A percentile compares a stretch with the other conserved stretches of the same genome.
phyloP scores from a whole-genome alignment of 2,888 invertebrate species.

The Hypsopygia costalis region DNA sequence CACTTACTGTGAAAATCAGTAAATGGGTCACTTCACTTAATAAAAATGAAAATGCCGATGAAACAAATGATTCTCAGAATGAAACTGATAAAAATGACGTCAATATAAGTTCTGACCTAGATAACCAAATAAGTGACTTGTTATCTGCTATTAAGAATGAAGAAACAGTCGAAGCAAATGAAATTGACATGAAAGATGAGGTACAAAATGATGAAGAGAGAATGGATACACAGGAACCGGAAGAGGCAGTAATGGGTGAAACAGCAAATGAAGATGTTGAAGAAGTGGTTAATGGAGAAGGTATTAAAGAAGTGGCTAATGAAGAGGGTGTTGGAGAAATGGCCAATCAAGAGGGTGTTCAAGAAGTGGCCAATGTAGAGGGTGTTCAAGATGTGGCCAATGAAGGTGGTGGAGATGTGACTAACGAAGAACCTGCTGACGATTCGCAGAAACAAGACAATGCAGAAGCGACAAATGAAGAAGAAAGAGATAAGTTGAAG shows the following conservation, averaged over 20 bases:
- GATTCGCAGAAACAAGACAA: conserved; percentile 1
- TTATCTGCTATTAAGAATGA: conserved; percentile 38
- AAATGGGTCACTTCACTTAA: conserved; percentile 1
- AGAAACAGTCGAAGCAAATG: conserved; percentile 22
- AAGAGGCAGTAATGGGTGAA: too few species aligned
- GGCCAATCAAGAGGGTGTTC: conserved; percentile 6
- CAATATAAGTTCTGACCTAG: conserved; percentile 20
- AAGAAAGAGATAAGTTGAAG: conserved; percentile 12
- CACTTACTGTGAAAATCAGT: conserved; percentile 10
- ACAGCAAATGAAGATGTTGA: too few species aligned
- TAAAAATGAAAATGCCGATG: not conserved
- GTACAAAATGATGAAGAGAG: too few species aligned
- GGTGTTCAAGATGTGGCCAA: not conserved
- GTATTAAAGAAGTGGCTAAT: too few species aligned
- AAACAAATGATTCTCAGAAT: not conserved
- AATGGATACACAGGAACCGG: too few species aligned
- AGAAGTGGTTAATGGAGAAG: too few species aligned
- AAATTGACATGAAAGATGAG: too few species aligned
- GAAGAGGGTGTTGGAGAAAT: conserved; percentile 10
- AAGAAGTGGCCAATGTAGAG: conserved; percentile 3
- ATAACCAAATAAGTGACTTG: conserved; percentile 50
- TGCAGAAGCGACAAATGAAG: not conserved
- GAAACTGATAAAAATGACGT: too few species aligned
- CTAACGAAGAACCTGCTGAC: conserved; percentile 4
- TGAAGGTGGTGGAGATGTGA: conserved; percentile 6